A percentile compares a stretch with the other conserved stretches of the same genome.
Evolutionary conservation across 1,140 invertebrate genomes (phyloP).

Genomic region (Helicoverpa armigera): DNA sequence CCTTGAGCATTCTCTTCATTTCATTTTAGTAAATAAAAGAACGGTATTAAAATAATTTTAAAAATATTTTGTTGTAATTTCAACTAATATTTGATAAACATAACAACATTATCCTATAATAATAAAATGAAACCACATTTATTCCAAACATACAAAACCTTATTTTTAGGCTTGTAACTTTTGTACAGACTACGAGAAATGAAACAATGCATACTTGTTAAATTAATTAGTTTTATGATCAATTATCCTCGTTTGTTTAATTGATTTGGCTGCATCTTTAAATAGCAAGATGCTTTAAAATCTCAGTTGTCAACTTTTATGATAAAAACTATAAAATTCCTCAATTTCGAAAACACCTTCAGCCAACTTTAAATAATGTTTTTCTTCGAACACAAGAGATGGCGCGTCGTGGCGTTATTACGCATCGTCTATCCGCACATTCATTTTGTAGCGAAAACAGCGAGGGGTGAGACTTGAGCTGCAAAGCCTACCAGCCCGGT

Average conservation of each 20-base stretch:
- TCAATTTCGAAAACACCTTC: constrained; percentile 3
- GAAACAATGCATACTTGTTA: constrained; percentile 6
- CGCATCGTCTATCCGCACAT: background rate
- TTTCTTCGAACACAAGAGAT: constrained; percentile 17
- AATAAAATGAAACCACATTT: background rate
- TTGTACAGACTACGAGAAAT: constrained; percentile 47
- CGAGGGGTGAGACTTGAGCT: background rate
- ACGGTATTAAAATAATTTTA: background rate
- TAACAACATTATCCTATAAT: background rate
- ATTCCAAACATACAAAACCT: background rate
- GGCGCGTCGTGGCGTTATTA: constrained; percentile 1
- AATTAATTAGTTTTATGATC: constrained; percentile 46
- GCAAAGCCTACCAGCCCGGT: background rate
- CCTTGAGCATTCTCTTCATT: constrained; percentile 72
- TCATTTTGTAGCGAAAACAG: too few relatives aligned
- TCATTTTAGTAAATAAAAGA: background rate
- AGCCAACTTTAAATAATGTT: constrained; percentile 15
- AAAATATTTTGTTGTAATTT: too few relatives aligned
- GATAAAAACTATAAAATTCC: background rate
- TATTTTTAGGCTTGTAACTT: constrained; percentile 28
- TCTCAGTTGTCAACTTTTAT: background rate
- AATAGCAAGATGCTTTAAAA: background rate
- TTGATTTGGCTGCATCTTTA: constrained; percentile 15
- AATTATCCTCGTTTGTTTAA: constrained; percentile 22
- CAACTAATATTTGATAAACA: background rate